These are phyloP conservation scores for Monopis laevigella DNA, from an alignment of 2,888 invertebrate genomes.

Conservation along the genomic window DNA sequence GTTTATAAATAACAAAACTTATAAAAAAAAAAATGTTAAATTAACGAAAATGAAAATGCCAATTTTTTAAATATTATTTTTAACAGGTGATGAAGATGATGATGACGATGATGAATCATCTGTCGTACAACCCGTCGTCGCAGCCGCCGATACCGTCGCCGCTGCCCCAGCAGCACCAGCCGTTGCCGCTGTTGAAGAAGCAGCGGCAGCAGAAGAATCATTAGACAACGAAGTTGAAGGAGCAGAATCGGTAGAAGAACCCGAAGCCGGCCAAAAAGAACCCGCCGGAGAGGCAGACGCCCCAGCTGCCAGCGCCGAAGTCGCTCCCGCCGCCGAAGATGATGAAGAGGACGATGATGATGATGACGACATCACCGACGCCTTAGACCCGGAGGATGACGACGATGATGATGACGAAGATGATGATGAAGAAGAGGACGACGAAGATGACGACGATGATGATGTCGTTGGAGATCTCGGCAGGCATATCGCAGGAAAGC, in stretches of 20 bases:
- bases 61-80: slow-evolving; percentile 1
- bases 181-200: slow-evolving; percentile 36
- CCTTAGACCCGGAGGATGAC: slow-evolving; percentile 70
- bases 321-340: slow-evolving; percentile 44
- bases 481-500: slow-evolving; percentile 48
- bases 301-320: slow-evolving; percentile 34
- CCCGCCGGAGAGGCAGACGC: slow-evolving; percentile 41
- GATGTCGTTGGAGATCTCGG: slow-evolving; percentile 72
- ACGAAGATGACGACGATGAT: slow-evolving; percentile 72
- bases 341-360: slow-evolving; percentile 71
- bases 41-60: neutral
- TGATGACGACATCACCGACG: slow-evolving; percentile 64
- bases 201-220: slow-evolving; percentile 26
- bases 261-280: slow-evolving; percentile 48
- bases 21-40: neutral
- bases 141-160: slow-evolving; percentile 46
- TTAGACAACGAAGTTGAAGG: slow-evolving; percentile 44
- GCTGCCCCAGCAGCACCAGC: slow-evolving; percentile 41
- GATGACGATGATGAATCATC: slow-evolving; percentile 69
- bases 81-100: slow-evolving; percentile 51
- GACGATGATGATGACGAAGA: slow-evolving; percentile 73
- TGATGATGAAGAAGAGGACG: slow-evolving; percentile 73
- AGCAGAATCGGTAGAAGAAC: slow-evolving; percentile 46
- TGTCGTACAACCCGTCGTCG: slow-evolving; percentile 55
- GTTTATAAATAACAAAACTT: neutral